Conservation (phyloP, 2,888 invertebrate species). For the Tanytarsus gracilentus region DNA sequence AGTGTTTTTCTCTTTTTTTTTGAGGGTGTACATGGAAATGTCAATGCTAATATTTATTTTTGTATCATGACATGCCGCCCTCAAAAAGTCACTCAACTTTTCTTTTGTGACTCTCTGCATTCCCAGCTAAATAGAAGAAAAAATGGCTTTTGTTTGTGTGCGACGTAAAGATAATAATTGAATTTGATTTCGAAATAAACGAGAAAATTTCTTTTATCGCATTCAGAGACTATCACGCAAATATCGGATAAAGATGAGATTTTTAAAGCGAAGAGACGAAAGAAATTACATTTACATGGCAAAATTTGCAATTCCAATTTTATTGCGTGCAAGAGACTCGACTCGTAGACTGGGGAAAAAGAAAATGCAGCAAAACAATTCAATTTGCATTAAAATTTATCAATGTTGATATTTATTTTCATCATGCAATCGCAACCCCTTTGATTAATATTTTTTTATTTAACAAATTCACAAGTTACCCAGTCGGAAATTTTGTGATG, state of each 20-base stretch:
- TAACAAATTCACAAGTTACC: background rate
- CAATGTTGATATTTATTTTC: conserved; percentile 14
- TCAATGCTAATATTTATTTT: conserved; percentile 9
- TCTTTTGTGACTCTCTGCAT: too few species aligned
- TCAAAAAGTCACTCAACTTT: too few species aligned
- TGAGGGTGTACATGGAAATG: too few species aligned
- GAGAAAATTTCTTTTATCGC: too few species aligned
- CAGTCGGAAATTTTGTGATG: too few species aligned
- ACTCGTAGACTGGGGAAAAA: background rate
- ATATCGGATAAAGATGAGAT: background rate
- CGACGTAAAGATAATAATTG: too few species aligned
- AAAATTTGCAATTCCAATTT: conserved; percentile 5
- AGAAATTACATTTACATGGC: too few species aligned
- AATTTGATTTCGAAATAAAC: too few species aligned
- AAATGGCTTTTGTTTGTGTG: too few species aligned
- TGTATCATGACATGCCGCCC: conserved; percentile 5
- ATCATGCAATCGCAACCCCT: conserved; percentile 5
- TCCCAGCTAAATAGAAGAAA: too few species aligned
- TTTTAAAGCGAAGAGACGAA: background rate
- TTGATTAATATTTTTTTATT: background rate
- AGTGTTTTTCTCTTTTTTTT: too few species aligned
- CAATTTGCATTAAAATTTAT: conserved; percentile 9
- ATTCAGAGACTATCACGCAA: too few species aligned
- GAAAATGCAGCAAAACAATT: conserved; percentile 7
- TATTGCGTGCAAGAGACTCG: conserved; percentile 1